Base-by-base conservation (phyloP, 2,113 vertebrate genomes). In the Drymodes brunneopygia region DNA sequence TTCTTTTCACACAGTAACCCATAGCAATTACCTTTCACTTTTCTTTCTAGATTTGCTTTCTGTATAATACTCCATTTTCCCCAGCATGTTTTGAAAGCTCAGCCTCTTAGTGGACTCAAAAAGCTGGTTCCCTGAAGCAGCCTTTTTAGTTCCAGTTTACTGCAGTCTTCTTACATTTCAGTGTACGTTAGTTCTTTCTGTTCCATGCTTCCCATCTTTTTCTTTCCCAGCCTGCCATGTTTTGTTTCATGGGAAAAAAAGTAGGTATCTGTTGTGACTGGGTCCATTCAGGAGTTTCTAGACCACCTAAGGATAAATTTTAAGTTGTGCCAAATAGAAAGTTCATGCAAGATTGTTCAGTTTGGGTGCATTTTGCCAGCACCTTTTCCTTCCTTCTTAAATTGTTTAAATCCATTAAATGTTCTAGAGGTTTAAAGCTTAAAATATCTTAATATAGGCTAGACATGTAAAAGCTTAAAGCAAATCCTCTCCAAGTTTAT, bases 401-500 rank as follows among this genome's bases (percentile, higher is more conserved):
- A 65, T 86, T 56, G 54, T 86, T 88, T 81, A 82, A 96, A 96
- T 94, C 84, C 86, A 73, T 92, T 95, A 85, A 91, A 86, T 77
- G 64, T 95, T 69, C 50, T 82, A 62, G 57, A 71, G 21, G 66
- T 94, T 95, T 94, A 90, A 78, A 93, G 83, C 70, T 95, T 95
- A 95, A 94, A 97, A 91, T 90, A 85, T 91, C 86, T 92, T 93
- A 95, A 88, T 92, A 72, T 48, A 73, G 58, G 65, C 81, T 88
- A 60, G 75, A 93, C n/a, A 93, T 82, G 66, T 65, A 88, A 86
- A 51, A 94, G 90, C 95, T 96, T 96, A 96, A 72, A 90, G 95
- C 83, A 97, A 97, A 97, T 97, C 88, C 86, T 92, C 77, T 94
- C 80, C n/a, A 84, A 85, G 69, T 92, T 94, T 86, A 85, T 90